A percentile compares a stretch with the other conserved stretches of the same genome.
Conservation (phyloP, 2,797 vertebrate species). For the Setipinna tenuifilis region DNA sequence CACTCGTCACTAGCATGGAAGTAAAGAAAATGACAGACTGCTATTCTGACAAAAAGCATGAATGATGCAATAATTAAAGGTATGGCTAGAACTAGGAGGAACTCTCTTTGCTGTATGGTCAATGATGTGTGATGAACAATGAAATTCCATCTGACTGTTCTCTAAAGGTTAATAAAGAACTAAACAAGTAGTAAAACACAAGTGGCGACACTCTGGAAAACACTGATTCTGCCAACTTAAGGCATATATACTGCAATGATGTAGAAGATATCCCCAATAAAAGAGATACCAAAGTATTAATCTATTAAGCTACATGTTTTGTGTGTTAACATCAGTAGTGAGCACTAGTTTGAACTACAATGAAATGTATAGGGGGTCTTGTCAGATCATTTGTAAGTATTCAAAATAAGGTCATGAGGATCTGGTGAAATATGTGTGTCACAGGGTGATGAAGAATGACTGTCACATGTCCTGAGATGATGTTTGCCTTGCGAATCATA, state of each 20-base stretch:
- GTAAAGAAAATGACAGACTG: not conserved
- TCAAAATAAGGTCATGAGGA: not conserved
- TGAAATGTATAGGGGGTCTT: not conserved
- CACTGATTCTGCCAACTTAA: conserved; percentile 1
- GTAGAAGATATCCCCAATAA: not conserved
- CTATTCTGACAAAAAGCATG: not conserved
- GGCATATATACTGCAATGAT: conserved; percentile 1
- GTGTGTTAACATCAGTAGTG: not conserved
- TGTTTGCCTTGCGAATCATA: not conserved
- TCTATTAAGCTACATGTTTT: not conserved
- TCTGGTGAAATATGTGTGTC: not conserved
- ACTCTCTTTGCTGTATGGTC: not conserved
- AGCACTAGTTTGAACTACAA: conserved; percentile 1
- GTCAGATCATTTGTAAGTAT: not conserved
- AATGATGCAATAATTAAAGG: not conserved
- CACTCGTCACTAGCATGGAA: conserved; percentile 19
- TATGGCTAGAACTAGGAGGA: not conserved
- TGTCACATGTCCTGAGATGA: not conserved
- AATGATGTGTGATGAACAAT: not conserved
- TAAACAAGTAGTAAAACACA: not conserved
- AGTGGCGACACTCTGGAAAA: not conserved
- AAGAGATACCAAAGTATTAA: not conserved
- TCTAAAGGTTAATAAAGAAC: not conserved
- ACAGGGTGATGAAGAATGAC: not conserved
- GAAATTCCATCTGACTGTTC: not conserved